A percentile compares a stretch with the other conserved stretches of the same genome.
Conservation (phyloP, 2,797 vertebrate genomes). For the Yasuhikotakia modesta region DNA sequence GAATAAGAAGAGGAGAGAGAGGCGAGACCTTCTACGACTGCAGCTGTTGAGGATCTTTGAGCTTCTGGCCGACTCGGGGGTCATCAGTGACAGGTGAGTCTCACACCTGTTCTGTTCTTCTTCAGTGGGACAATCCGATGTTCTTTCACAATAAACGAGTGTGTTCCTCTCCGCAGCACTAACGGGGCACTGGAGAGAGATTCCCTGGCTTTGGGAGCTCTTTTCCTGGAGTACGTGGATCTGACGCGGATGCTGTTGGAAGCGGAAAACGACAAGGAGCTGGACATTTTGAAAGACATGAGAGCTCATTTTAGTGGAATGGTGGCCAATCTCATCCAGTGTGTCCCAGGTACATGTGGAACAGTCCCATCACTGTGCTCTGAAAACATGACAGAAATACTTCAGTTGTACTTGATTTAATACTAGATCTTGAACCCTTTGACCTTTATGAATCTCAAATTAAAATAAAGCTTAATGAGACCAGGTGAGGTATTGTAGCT, state of each 20-base stretch:
- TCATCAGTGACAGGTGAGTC: slow-evolving; percentile 96
- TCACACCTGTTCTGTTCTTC: neutral
- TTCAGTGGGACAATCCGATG: neutral
- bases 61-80: slow-evolving; percentile 94
- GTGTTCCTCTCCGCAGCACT: slow-evolving; percentile 75
- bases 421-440: too few relatives aligned
- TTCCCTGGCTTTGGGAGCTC: slow-evolving; percentile 90
- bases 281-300: slow-evolving; percentile 97
- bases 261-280: slow-evolving; percentile 98
- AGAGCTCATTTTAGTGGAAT: slow-evolving; percentile 98
- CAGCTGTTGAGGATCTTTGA: slow-evolving; percentile 96
- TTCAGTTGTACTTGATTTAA: neutral
- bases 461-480: neutral
- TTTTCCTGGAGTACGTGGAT: slow-evolving; percentile 97
- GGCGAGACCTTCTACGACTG: slow-evolving; percentile 90
- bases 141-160: neutral
- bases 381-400: too few relatives aligned
- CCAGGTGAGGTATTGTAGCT: neutral
- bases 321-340: slow-evolving; percentile 98
- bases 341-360: slow-evolving; percentile 89
- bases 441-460: too few relatives aligned
- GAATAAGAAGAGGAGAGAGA: slow-evolving; percentile 97
- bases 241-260: slow-evolving; percentile 97
- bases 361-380: too few relatives aligned
- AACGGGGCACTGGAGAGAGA: slow-evolving; percentile 96